Evolutionary conservation across 2,888 invertebrate species (phyloP), one percentile per base, ranked within the genome.

Genomic region (Drosophila limbata): DNA sequence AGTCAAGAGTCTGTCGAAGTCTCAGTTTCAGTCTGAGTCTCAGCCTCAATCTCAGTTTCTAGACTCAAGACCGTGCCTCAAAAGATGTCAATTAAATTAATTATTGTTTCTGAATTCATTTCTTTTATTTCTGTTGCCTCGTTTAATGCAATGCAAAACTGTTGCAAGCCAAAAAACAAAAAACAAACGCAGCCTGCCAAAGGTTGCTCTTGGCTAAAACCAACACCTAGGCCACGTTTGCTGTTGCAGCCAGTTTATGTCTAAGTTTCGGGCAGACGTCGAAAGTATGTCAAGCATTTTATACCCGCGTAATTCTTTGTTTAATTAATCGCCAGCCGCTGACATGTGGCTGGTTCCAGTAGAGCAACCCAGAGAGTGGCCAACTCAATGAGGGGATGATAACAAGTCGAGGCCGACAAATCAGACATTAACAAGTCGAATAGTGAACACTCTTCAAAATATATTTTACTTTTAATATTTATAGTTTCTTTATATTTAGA

Each of bases 71-170:
- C 89, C 89, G 73, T 69, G 76, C 91, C 91, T 81, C 84, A 80
- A 90, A 91, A 90, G 69, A 87, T 91, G 91, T 91, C 91, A 91
- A 91, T 91, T 91, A 91, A 90, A 91, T 91, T 90, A 91, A 91
- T 91, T 91, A 91, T 91, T 85, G 81, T 72, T 74, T 79, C 72
- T 63, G 75, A 76, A 74, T 76, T 76, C 79, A 61, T 65, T 74
- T 57, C 50, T 53, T 28, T 25, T 17, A 28, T 50, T 9, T 47
- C 8, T 35, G n/a, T 47, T 63, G 61, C 13, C 73, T 78, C 70
- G 80, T 79, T 83, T 77, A 84, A 82, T 88, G 79, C 88, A 89
- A 87, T 88, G 82, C 76, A 89, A 89, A 74, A 81, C 72, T 73
- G 71, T 80, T 73, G 84, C 81, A 67, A 60, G 69, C 71, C 47